These are phyloP conservation scores for Regulus satrapa DNA, from an alignment of 2,113 vertebrate genomes.

Conservation along the genomic window DNA sequence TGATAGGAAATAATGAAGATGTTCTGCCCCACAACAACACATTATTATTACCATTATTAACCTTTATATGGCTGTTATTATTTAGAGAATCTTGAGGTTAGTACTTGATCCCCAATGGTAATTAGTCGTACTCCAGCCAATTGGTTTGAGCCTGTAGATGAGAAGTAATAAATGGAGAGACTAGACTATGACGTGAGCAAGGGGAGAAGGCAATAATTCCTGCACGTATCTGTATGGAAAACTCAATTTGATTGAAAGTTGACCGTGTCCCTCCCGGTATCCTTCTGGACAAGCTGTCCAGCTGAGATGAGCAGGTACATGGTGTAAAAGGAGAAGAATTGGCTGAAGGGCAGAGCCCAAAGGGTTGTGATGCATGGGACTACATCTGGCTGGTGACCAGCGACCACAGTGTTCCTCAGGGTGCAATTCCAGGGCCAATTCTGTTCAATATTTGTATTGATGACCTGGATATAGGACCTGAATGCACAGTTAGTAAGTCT, in stretches of 20 bases:
- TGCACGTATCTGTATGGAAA: neutral
- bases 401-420: neutral
- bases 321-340: neutral
- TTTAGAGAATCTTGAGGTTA: neutral
- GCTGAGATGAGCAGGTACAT: neutral
- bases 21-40: neutral
- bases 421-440: neutral
- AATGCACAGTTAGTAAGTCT: neutral
- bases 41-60: neutral
- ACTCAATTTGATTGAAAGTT: neutral
- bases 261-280: neutral
- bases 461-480: neutral
- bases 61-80: neutral
- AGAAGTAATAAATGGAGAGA: neutral
- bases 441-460: neutral
- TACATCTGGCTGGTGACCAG: neutral
- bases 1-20: neutral
- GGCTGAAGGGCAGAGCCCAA: neutral
- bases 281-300: neutral
- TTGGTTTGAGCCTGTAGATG: neutral
- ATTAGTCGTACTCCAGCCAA: neutral
- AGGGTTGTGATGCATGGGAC: fast-evolving
- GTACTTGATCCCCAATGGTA: neutral
- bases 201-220: neutral
- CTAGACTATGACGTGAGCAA: neutral